Evolutionary conservation across 1,140 invertebrate genomes (phyloP).

Genomic region (Camponotus pennsylvanicus): DNA sequence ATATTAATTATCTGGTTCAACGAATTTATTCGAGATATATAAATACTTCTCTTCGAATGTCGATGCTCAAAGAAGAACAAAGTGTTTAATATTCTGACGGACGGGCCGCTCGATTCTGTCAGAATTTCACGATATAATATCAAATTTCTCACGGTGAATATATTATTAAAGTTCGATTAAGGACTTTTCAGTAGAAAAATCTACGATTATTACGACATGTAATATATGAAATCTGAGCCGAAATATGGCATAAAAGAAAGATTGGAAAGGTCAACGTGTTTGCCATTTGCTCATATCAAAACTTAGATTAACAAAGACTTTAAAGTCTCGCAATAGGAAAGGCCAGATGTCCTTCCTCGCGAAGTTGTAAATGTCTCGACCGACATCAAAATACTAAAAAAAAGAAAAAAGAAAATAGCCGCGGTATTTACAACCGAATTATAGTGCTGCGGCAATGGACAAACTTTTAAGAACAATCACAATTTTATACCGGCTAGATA

Average conservation of each 20-base stretch:
- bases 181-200: background rate
- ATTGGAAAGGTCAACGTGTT: slow-evolving; percentile 80
- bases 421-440: slow-evolving; percentile 59
- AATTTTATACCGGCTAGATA: slow-evolving; percentile 81
- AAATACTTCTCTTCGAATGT: slow-evolving; percentile 2
- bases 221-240: background rate
- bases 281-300: slow-evolving; percentile 84
- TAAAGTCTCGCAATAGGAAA: slow-evolving; percentile 64
- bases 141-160: background rate
- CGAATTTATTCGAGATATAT: background rate
- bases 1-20: background rate
- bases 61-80: background rate
- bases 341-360: slow-evolving; percentile 34
- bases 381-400: slow-evolving; percentile 37
- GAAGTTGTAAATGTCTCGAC: slow-evolving; percentile 59
- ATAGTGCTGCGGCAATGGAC: slow-evolving; percentile 63
- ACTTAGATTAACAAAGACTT: slow-evolving; percentile 74
- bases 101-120: background rate
- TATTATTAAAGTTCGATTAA: slow-evolving; percentile 18
- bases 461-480: slow-evolving; percentile 79
- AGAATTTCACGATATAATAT: background rate
- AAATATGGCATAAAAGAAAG: slow-evolving; percentile 38
- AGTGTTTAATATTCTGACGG: slow-evolving; percentile 5
- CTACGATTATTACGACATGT: background rate
- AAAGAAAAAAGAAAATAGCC: slow-evolving; percentile 9